phyloP scores from a whole-genome alignment of 2,113 vertebrate species.

The Ploceus nigricollis region DNA sequence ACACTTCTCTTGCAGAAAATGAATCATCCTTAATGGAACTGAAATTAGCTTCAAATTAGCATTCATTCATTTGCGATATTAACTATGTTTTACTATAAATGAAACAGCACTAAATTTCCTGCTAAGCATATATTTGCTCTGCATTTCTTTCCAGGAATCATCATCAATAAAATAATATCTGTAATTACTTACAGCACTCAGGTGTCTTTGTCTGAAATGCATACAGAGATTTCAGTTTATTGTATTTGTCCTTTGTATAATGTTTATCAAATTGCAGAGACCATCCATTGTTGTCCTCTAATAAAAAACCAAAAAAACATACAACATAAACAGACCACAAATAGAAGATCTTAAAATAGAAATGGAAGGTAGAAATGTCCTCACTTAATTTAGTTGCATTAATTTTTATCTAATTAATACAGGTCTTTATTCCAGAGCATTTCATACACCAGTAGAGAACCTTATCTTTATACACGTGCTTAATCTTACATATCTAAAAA shows the following conservation, averaged over 20 bases:
- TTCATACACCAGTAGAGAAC: neutral
- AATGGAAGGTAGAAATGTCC: neutral
- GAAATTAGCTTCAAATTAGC: neutral
- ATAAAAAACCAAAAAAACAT: neutral
- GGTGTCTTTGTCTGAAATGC: slow-evolving; percentile 70
- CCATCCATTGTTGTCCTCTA: slow-evolving; percentile 95
- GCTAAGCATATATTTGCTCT: neutral
- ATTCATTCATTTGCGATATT: neutral
- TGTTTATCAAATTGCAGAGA: slow-evolving; percentile 88
- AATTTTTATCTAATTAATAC: neutral
- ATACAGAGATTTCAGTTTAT: slow-evolving; percentile 67
- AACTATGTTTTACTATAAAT: neutral
- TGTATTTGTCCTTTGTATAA: slow-evolving; percentile 71
- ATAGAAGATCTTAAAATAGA: neutral
- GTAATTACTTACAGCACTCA: slow-evolving; percentile 84
- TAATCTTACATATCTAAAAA: neutral
- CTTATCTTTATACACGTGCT: neutral
- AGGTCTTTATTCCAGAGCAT: neutral
- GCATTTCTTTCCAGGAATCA: neutral
- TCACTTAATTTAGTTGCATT: neutral
- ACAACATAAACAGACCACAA: neutral
- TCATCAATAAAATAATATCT: neutral
- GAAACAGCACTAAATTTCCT: neutral
- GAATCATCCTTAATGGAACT: neutral
- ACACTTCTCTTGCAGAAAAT: neutral